Evolutionary conservation across 2,888 invertebrate species (phyloP).

Genomic region (Amphipyra berbera): DNA sequence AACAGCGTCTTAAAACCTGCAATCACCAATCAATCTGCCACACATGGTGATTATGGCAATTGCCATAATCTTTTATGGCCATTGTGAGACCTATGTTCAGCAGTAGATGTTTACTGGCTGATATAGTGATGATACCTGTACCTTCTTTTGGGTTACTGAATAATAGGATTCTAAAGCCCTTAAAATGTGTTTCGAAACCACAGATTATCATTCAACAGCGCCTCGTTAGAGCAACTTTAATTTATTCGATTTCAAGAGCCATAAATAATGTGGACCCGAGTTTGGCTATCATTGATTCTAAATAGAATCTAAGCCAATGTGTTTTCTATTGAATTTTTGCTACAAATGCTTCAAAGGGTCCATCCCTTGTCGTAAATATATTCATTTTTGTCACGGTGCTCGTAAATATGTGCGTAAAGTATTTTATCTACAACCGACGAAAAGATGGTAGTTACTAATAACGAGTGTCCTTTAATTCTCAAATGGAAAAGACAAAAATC

Average conservation of each 20-base stretch:
- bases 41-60: too few species aligned
- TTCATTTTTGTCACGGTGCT: conserved; percentile 23
- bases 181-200: conserved; percentile 38
- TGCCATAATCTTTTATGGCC: too few species aligned
- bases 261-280: conserved; percentile 33
- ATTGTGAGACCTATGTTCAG: too few species aligned
- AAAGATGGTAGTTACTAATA: conserved; percentile 26
- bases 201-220: conserved; percentile 40
- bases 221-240: conserved; percentile 35
- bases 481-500: not conserved
- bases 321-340: conserved; percentile 26
- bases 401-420: conserved; percentile 38
- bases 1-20: too few species aligned
- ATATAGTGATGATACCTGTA: not conserved
- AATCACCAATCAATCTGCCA: too few species aligned
- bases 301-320: conserved; percentile 4
- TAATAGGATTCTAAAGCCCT: conserved; percentile 24
- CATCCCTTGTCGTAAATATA: conserved; percentile 29
- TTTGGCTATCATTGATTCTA: conserved; percentile 29
- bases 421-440: conserved; percentile 40
- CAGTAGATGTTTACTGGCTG: too few species aligned
- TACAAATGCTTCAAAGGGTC: conserved; percentile 3
- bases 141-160: not conserved
- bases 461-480: not conserved
- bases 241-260: conserved; percentile 43